A percentile compares a stretch with the other conserved stretches of the same genome.
phyloP scores from a whole-genome alignment of 92 coral and sea anemone genomes.

The Actinostola sp. region DNA sequence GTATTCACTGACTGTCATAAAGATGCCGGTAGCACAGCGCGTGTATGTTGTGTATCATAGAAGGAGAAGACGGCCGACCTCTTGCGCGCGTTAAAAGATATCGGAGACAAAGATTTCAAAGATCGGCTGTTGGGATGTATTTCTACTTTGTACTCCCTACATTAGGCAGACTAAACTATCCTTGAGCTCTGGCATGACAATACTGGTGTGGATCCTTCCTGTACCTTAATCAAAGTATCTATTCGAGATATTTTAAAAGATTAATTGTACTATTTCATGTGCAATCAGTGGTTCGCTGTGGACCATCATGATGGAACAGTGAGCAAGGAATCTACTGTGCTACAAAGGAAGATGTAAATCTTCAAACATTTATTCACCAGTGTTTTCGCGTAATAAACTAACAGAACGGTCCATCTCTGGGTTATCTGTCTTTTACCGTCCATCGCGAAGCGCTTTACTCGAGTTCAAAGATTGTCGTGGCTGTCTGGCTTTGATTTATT shows the following conservation, averaged over 20 bases:
- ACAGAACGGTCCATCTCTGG: slow-evolving; percentile 86
- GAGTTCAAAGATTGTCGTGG: slow-evolving; percentile 91
- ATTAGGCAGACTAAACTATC: slow-evolving; percentile 70
- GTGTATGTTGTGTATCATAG: slow-evolving; percentile 68
- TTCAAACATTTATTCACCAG: slow-evolving; percentile 71
- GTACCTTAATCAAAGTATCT: slow-evolving; percentile 81
- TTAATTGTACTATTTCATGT: slow-evolving; percentile 71
- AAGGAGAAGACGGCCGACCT: slow-evolving; percentile 70
- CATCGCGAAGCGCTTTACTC: slow-evolving; percentile 80
- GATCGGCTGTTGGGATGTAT: slow-evolving; percentile 82
- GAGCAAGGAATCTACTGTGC: slow-evolving; percentile 71
- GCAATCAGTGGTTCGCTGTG: slow-evolving; percentile 94
- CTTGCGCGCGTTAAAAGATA: slow-evolving; percentile 67
- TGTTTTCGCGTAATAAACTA: slow-evolving; percentile 55
- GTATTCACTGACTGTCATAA: slow-evolving; percentile 74
- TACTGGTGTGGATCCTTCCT: slow-evolving; percentile 78
- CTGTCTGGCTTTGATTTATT: slow-evolving; percentile 71
- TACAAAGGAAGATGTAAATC: slow-evolving; percentile 56
- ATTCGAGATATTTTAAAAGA: slow-evolving; percentile 78
- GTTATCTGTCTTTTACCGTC: slow-evolving; percentile 84
- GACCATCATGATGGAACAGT: slow-evolving; percentile 89
- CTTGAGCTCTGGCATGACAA: slow-evolving; percentile 93
- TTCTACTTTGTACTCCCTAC: slow-evolving; percentile 67
- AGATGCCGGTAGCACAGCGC: slow-evolving; percentile 77
- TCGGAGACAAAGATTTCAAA: slow-evolving; percentile 61